A percentile compares a stretch with the other conserved stretches of the same genome.
phyloP scores from a whole-genome alignment of 2,888 invertebrate species.

The Clivina fossor region DNA sequence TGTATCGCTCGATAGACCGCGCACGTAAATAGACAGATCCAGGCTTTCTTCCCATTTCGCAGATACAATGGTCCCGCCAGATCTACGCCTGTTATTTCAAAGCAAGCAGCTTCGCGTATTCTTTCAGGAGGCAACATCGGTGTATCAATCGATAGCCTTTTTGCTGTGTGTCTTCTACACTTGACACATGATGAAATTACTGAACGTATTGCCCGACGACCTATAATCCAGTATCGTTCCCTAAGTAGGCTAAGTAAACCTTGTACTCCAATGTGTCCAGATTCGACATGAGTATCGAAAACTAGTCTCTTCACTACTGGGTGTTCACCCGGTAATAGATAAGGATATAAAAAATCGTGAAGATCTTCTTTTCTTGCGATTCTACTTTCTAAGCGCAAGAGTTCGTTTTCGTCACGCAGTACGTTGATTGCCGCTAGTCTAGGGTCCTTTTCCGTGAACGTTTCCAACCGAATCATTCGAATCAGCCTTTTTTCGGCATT shows the following conservation, averaged over 20 bases:
- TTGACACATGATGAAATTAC: conserved; percentile 35
- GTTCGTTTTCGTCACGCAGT: conserved; percentile 32
- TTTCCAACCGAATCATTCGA: not conserved
- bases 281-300: conserved; percentile 22
- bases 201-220: conserved; percentile 34
- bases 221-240: conserved; percentile 40
- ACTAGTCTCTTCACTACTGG: conserved; percentile 37
- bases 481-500: conserved; percentile 3
- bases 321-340: conserved; percentile 41
- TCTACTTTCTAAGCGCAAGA: conserved; percentile 37
- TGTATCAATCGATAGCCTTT: conserved; percentile 36
- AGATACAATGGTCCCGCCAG: conserved; percentile 46
- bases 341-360: conserved; percentile 40
- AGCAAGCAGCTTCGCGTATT: conserved; percentile 41
- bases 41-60: conserved; percentile 39
- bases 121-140: conserved; percentile 44
- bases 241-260: conserved; percentile 37
- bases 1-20: conserved; percentile 46
- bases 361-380: conserved; percentile 34
- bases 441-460: conserved; percentile 28
- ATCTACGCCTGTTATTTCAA: conserved; percentile 46
- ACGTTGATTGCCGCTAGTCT: conserved; percentile 19
- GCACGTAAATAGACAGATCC: conserved; percentile 48
- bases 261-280: conserved; percentile 36
- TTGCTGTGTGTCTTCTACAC: conserved; percentile 38